Conservation (phyloP, 2,113 vertebrate genomes). For the Hemichromis elongatus region DNA sequence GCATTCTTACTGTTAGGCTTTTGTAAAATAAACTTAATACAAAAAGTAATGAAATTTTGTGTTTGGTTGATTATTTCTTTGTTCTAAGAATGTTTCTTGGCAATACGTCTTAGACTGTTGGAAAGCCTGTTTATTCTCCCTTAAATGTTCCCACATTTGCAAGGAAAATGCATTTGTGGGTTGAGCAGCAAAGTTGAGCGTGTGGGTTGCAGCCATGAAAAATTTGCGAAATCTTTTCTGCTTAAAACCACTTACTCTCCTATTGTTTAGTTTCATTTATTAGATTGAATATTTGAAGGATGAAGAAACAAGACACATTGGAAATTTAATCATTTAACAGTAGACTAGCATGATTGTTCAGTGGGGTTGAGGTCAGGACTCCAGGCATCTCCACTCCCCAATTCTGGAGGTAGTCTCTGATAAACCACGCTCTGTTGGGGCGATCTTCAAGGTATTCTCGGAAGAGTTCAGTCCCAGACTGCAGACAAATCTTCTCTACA, state of each 20-base stretch:
- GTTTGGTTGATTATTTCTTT: not conserved
- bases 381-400: not conserved
- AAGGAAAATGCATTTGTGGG: not conserved
- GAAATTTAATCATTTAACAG: not conserved
- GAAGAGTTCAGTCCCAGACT: not conserved
- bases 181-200: not conserved
- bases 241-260: not conserved
- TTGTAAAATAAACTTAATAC: slow-evolving; percentile 12
- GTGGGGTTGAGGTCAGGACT: not conserved
- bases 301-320: not conserved
- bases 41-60: not conserved
- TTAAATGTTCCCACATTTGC: not conserved
- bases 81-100: not conserved
- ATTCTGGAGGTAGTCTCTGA: not conserved
- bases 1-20: slow-evolving; percentile 1
- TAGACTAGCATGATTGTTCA: not conserved
- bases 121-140: not conserved
- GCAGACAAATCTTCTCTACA: not conserved
- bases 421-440: not conserved
- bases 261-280: not conserved
- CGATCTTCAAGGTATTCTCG: not conserved
- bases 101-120: not conserved
- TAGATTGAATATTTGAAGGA: not conserved
- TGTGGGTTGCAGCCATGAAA: not conserved
- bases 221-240: not conserved